A percentile compares a stretch with the other conserved stretches of the same genome.
phyloP scores from a whole-genome alignment of 2,113 vertebrate species.

The Trematomus loennbergii region DNA sequence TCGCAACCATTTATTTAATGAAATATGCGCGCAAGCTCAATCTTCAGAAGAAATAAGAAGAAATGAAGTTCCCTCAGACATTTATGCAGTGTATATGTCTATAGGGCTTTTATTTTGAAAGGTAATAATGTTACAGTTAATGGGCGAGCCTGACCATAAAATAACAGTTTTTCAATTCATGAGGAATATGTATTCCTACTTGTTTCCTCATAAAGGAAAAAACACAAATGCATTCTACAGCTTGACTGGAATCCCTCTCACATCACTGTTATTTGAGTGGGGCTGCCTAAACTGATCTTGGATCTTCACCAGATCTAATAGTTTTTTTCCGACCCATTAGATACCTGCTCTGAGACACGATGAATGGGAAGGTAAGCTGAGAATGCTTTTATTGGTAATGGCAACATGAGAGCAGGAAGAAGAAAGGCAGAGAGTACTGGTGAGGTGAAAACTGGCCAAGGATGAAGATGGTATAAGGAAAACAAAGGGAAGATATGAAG shows the following conservation, averaged over 20 bases:
- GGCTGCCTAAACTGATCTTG: constrained; percentile 10
- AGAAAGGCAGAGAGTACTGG: not conserved
- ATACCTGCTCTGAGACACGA: constrained; percentile 6
- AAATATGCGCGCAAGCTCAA: too few species aligned
- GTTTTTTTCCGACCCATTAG: constrained; percentile 7
- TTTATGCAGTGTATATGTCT: too few species aligned
- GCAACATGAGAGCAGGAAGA: constrained; percentile 9
- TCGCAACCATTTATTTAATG: too few species aligned
- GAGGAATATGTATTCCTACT: not conserved
- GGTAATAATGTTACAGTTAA: not conserved
- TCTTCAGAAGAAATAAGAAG: too few species aligned
- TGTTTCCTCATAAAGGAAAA: not conserved
- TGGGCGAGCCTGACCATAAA: not conserved
- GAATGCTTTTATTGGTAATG: constrained; percentile 15
- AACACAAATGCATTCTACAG: not conserved
- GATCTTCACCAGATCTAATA: constrained; percentile 30
- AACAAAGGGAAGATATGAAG: not conserved
- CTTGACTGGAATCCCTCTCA: not conserved
- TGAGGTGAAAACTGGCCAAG: not conserved
- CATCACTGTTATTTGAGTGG: constrained; percentile 7
- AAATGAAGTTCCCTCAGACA: too few species aligned
- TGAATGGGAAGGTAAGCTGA: constrained; percentile 21
- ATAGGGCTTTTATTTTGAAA: too few species aligned
- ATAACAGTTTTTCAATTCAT: not conserved
- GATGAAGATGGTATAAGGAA: too few species aligned